Conservation (phyloP, 2,113 vertebrate species). For the Anolis carolinensis region DNA sequence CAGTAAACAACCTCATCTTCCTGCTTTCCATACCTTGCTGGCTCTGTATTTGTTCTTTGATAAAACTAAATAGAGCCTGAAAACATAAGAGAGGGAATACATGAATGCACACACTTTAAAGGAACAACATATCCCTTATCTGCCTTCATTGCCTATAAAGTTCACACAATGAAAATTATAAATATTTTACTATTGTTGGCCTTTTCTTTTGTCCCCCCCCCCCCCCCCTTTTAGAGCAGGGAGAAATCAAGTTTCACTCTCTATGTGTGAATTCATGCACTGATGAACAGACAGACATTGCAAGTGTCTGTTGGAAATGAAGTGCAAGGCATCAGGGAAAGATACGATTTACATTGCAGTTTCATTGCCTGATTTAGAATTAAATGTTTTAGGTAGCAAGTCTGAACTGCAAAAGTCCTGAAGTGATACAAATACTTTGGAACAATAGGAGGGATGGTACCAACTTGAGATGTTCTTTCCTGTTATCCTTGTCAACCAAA, state of each 20-base stretch:
- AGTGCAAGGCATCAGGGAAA: not conserved
- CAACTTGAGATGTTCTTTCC: no score
- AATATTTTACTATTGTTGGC: not conserved
- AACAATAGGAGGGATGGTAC: no score
- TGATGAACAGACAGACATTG: not conserved
- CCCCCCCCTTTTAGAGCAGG: not conserved
- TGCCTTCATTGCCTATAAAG: not conserved
- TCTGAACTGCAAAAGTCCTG: not conserved
- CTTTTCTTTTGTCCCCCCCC: not conserved
- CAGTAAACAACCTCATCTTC: conserved; percentile 55
- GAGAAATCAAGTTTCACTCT: conserved; percentile 16
- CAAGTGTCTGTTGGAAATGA: not conserved
- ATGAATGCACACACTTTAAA: conserved; percentile 26
- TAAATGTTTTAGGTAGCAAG: not conserved
- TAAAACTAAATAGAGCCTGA: conserved; percentile 55
- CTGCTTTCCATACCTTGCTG: conserved; percentile 8
- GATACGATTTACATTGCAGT: not conserved
- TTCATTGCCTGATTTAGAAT: not conserved
- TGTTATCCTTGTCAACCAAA: no score
- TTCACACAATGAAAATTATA: not conserved
- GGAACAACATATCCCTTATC: conserved; percentile 7
- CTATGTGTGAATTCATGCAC: not conserved
- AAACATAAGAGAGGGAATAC: conserved; percentile 50
- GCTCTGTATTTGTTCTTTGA: conserved; percentile 42
- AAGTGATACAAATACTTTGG: no score